Evolutionary conservation across 1,140 invertebrate genomes (phyloP).

Genomic region (Philaenus spumarius): DNA sequence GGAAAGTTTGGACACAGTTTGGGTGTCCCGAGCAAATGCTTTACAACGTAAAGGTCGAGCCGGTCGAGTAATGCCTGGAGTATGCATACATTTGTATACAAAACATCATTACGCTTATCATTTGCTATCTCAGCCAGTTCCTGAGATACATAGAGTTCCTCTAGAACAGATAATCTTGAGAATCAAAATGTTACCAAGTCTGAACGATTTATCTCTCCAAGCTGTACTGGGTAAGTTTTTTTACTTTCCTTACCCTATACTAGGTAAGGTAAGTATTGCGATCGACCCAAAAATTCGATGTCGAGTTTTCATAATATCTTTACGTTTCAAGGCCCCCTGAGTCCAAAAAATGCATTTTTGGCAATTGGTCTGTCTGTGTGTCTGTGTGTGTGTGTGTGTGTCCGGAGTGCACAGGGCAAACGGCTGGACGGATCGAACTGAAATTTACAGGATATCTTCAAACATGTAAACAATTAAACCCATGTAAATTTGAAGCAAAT

Average conservation of each 20-base stretch:
- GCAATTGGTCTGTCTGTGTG: no score
- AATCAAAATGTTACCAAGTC: conserved; percentile 73
- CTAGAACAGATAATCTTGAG: conserved; percentile 82
- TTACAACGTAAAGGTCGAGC: conserved; percentile 77
- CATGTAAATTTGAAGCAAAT: no score
- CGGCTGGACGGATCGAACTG: no score
- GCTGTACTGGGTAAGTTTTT: conserved; percentile 52
- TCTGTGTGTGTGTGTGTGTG: no score
- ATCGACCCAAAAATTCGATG: no score
- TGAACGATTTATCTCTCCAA: conserved; percentile 54
- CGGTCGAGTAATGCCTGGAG: conserved; percentile 80
- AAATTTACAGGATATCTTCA: no score
- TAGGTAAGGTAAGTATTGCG: no score
- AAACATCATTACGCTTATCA: conserved; percentile 56
- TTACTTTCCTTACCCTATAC: background rate
- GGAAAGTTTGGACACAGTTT: conserved; percentile 71
- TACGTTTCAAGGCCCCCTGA: no score
- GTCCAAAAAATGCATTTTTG: no score
- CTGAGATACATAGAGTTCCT: conserved; percentile 78
- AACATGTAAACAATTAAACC: no score
- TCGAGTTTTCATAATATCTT: no score
- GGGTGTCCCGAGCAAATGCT: conserved; percentile 75
- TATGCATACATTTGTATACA: conserved; percentile 75
- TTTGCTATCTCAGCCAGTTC: conserved; percentile 61
- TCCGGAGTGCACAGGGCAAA: no score